These are phyloP conservation scores for mouse (Mus musculus) DNA, from an alignment of 2,113 vertebrate genomes.

Conservation along the genomic window GRCm39 chr11:113779501-113780000, in stretches of 20 bases:
- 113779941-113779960: neutral
- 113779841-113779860: neutral
- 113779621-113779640: too few relatives aligned
- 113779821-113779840: neutral
- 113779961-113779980: neutral
- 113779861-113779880: neutral
- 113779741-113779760: neutral
- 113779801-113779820: neutral
- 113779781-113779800: neutral
- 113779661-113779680: neutral
- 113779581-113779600: neutral
- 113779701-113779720: neutral
- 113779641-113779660: accelerated
- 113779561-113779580: neutral
- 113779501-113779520: neutral
- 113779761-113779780: neutral
- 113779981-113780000: neutral
- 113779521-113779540: too few relatives aligned
- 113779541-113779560: too few relatives aligned
- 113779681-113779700: neutral
- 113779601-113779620: accelerated
- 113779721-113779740: neutral
- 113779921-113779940: neutral
- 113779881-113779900: too few relatives aligned
- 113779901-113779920: neutral